Evolutionary conservation across 2,888 invertebrate genomes (phyloP).

Genomic region (Leucophenga montana): DNA sequence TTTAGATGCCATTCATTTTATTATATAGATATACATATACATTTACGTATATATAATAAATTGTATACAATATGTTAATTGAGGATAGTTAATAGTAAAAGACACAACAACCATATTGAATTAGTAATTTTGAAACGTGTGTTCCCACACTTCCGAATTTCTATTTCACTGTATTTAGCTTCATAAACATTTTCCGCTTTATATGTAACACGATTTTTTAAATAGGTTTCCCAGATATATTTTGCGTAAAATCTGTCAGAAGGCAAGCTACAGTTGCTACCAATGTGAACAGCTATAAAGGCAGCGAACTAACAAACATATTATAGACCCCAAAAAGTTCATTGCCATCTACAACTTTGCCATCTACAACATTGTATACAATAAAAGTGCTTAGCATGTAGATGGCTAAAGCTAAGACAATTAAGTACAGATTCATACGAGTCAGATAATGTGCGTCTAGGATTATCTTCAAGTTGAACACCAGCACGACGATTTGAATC

Average conservation of each 20-base stretch:
- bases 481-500: slow-evolving; percentile 75
- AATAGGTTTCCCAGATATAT: slow-evolving; percentile 50
- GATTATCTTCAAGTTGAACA: slow-evolving; percentile 77
- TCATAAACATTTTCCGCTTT: too few species aligned
- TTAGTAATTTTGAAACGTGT: too few species aligned
- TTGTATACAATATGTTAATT: too few species aligned
- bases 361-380: slow-evolving; percentile 74
- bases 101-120: too few species aligned
- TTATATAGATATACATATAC: too few species aligned
- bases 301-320: slow-evolving; percentile 74
- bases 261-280: slow-evolving; percentile 74
- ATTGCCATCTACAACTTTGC: slow-evolving; percentile 73
- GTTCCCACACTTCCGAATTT: too few species aligned
- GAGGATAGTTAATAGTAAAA: too few species aligned
- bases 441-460: slow-evolving; percentile 77
- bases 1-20: too few species aligned
- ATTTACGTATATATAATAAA: too few species aligned
- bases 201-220: neutral
- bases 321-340: slow-evolving; percentile 76
- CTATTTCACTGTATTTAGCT: too few species aligned
- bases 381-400: slow-evolving; percentile 75
- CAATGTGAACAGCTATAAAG: slow-evolving; percentile 77
- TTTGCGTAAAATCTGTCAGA: slow-evolving; percentile 75
- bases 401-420: slow-evolving; percentile 75
- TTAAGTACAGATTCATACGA: slow-evolving; percentile 73